Percentiles rank a stretch among this genome's conserved stretches.
phyloP scores from a whole-genome alignment of 2,113 vertebrate species.

The Probosciger aterrimus region DNA sequence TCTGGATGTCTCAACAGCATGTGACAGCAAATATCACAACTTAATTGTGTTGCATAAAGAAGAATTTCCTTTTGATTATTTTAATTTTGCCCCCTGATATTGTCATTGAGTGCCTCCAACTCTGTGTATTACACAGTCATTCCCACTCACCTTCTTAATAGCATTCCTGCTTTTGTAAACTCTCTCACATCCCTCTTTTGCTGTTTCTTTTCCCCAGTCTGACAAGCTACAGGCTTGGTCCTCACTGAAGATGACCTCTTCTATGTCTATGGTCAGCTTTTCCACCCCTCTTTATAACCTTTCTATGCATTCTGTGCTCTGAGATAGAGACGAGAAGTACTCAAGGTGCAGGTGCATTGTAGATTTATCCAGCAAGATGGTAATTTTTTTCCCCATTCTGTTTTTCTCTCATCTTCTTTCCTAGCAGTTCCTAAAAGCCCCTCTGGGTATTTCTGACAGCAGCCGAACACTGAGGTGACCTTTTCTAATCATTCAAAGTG shows the following conservation, averaged over 20 bases:
- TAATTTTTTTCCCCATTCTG: background rate
- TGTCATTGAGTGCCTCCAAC: background rate
- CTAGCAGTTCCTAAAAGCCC: background rate
- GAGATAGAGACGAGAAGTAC: background rate
- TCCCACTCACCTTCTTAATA: background rate
- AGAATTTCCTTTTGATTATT: background rate
- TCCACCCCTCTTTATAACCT: background rate
- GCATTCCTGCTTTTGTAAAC: background rate
- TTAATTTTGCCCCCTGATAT: background rate
- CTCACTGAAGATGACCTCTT: background rate
- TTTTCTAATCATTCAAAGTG: conserved; percentile 20
- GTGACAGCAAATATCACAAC: background rate
- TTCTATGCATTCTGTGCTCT: background rate
- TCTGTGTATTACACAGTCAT: background rate
- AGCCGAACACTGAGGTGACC: background rate
- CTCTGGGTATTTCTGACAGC: background rate
- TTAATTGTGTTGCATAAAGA: background rate
- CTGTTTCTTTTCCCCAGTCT: background rate
- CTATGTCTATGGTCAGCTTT: background rate
- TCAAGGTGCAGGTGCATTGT: background rate
- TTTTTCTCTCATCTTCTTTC: background rate
- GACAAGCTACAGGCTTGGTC: background rate
- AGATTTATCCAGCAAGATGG: background rate
- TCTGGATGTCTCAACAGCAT: background rate
- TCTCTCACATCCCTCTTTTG: background rate